These are phyloP conservation scores for Eulemur rubriventer DNA, from an alignment of 2,797 vertebrate genomes.

Conservation along the genomic window DNA sequence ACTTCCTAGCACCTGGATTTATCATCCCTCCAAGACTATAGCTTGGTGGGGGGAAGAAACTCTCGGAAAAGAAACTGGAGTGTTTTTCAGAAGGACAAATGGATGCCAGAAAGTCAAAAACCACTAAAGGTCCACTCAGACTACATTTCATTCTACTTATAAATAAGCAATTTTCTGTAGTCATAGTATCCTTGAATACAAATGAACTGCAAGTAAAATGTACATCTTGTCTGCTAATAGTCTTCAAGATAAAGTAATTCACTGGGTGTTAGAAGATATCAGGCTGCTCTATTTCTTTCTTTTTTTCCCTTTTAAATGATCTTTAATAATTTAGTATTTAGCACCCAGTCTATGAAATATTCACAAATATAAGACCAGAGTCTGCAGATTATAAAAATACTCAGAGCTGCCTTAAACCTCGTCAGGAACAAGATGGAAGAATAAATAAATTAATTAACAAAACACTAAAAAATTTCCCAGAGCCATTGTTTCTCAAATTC, in stretches of 20 bases:
- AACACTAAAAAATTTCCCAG: not conserved
- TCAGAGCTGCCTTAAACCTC: not conserved
- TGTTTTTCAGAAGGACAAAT: not conserved
- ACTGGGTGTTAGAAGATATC: not conserved
- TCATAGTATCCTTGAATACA: not conserved
- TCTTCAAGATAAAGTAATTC: conserved; percentile 10
- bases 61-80: not conserved
- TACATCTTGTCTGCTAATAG: not conserved
- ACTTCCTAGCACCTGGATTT: not conserved
- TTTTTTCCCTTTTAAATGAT: not conserved
- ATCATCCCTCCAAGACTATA: not conserved
- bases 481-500: not conserved
- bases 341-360: conserved; percentile 32
- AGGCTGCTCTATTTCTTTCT: not conserved
- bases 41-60: not conserved
- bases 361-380: conserved; percentile 20
- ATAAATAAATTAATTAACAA: conserved; percentile 5
- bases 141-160: not conserved
- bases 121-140: not conserved
- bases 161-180: not conserved
- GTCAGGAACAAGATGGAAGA: not conserved
- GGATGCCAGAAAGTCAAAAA: not conserved
- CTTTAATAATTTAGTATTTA: conserved; percentile 55
- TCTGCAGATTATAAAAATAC: conserved; percentile 16
- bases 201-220: conserved; percentile 4